phyloP scores from a whole-genome alignment of 2,797 vertebrate species.

The Australoheros facetus region DNA sequence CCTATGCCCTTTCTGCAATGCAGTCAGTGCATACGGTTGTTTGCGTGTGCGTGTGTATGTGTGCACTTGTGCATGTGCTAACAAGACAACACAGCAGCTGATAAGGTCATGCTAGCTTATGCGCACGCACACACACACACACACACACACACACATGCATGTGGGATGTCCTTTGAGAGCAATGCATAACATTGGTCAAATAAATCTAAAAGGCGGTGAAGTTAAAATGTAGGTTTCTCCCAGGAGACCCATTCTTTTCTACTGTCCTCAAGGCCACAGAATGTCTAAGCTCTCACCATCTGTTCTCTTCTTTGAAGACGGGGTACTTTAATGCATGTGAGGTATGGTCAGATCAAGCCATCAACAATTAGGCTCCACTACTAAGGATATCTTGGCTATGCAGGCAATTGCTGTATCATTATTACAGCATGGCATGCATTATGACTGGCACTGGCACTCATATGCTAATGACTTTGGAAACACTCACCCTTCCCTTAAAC shows the following conservation, averaged over 20 bases:
- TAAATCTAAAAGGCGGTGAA: constrained; percentile 26
- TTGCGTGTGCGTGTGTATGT: constrained; percentile 8
- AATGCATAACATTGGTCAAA: constrained; percentile 17
- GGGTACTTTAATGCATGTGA: constrained; percentile 26
- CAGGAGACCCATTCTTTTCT: constrained; percentile 9
- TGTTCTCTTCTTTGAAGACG: constrained; percentile 42
- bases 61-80: not conserved
- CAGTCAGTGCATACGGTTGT: not conserved
- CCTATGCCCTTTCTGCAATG: constrained; percentile 65
- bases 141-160: not conserved
- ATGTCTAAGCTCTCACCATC: constrained; percentile 42
- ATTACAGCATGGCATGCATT: constrained; percentile 35
- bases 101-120: constrained; percentile 69
- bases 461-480: constrained; percentile 49
- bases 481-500: constrained; percentile 36
- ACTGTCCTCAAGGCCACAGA: constrained; percentile 15
- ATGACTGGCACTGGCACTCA: constrained; percentile 34
- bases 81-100: constrained; percentile 52
- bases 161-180: constrained; percentile 19
- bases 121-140: constrained; percentile 27
- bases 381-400: constrained; percentile 44
- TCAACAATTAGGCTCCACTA: constrained; percentile 45
- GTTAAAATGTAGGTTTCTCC: constrained; percentile 34
- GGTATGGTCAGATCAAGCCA: constrained; percentile 46
- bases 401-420: constrained; percentile 30